A percentile compares a stretch with the other conserved stretches of the same genome.
Evolutionary conservation across 2,113 vertebrate genomes (phyloP).

Genomic region (Cariama cristata): DNA sequence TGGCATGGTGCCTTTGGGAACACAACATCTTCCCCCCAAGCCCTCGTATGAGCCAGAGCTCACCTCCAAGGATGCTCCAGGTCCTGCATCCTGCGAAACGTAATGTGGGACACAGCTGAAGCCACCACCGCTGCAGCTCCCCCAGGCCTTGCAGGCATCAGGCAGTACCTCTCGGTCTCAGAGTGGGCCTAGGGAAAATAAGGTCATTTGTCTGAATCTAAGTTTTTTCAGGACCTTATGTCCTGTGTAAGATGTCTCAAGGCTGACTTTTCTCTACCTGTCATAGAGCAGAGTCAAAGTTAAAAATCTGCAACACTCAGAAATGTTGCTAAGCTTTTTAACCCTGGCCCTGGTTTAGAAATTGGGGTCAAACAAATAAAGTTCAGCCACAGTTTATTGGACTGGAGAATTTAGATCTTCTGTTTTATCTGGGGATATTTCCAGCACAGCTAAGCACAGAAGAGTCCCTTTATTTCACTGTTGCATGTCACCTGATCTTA

Average conservation of each 20-base stretch:
- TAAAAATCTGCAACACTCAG: neutral
- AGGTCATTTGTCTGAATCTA: neutral
- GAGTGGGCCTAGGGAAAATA: neutral
- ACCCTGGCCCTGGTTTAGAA: neutral
- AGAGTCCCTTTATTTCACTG: neutral
- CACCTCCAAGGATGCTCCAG: accelerated
- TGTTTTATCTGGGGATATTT: neutral
- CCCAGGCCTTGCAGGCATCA: neutral
- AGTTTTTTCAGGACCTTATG: neutral
- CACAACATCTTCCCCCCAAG: neutral
- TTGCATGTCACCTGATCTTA: neutral
- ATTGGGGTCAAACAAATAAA: neutral
- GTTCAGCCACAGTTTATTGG: neutral
- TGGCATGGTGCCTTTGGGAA: neutral
- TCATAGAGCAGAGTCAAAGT: neutral
- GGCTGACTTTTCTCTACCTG: neutral
- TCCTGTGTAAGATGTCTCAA: neutral
- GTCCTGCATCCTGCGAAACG: neutral
- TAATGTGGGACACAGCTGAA: neutral
- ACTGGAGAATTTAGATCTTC: neutral
- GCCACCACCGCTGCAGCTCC: neutral
- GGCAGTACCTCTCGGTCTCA: neutral
- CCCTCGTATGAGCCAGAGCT: neutral
- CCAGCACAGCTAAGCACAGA: neutral
- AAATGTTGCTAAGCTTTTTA: neutral